Base-by-base conservation (phyloP, 2,797 vertebrate genomes). In the Sebastes kiyomatsui region DNA sequence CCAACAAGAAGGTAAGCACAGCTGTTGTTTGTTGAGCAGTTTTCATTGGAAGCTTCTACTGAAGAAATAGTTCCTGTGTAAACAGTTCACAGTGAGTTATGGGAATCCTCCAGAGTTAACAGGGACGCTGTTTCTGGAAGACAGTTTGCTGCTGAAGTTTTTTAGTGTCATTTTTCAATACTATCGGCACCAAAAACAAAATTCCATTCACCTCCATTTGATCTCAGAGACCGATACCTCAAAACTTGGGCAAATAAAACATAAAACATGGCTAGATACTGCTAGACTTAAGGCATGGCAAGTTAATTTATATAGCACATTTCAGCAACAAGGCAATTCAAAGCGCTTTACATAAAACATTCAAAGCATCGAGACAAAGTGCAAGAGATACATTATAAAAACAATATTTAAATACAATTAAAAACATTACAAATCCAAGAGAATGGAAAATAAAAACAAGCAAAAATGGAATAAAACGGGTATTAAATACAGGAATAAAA, bases 1-100 rank as follows among this genome's bases (percentile, higher is more conserved):
- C 96, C 10, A 96, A 96, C 91, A 94, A 96, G 90, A 98, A 98
- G 97, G 99, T 99, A 94, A 97, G 97, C 56, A 32, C 80, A 59
- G 52, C 28, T 72, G 56, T 11, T 81, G 52, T 55, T 55, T 70
- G 28, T 65, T 54, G n/a, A 49, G 8, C 20, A 20, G 38, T 72
- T 74, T 61, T 58, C 25, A 8, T 1, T 66, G 22, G 54, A 58
- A 25, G 33, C 33, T 54, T 58, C 16, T 9, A 0, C 49, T 58
- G 46, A 28, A 54, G n/a, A 69, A 59, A 30, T 49, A 14, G 46
- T 74, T 42, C 16, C 13, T 25, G 3, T 66, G 22, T 70, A 20
- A 78, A 59, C 62, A 20, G 9, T 52, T 75, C 27, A 75, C 42
- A 55, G 9, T 28, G 54, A 81, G 30, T 6, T 70, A 22, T 67